Evolutionary conservation across 2,113 vertebrate genomes (phyloP).

Genomic region (Saguinus midas): DNA sequence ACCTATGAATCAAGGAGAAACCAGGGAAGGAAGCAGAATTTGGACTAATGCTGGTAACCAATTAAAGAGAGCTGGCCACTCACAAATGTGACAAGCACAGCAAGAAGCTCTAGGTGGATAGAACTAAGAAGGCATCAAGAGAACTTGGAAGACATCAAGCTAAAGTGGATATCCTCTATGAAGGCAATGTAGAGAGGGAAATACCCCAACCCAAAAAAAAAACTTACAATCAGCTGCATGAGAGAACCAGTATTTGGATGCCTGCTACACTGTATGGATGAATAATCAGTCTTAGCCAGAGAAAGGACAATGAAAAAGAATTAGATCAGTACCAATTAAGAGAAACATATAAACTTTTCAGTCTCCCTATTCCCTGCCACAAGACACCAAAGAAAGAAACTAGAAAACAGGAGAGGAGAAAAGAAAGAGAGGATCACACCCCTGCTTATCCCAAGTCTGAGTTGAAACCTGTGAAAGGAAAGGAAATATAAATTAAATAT

Average conservation of each 20-base stretch:
- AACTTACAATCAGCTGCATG: not conserved
- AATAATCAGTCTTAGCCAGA: conserved; percentile 12
- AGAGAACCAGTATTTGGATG: not conserved
- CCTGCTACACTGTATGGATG: not conserved
- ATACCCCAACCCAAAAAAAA: not conserved
- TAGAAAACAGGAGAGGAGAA: conserved; percentile 4
- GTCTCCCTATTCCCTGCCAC: not conserved
- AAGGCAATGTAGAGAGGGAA: not conserved
- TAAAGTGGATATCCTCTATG: not conserved
- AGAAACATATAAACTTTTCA: conserved; percentile 15
- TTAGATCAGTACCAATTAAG: not conserved
- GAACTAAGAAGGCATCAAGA: not conserved
- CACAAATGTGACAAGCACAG: not conserved
- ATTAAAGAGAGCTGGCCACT: not conserved
- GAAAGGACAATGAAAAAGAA: not conserved
- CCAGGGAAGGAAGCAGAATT: not conserved
- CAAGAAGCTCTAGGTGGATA: not conserved
- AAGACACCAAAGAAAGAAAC: conserved; percentile 5
- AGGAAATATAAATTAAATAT: conserved; percentile 23
- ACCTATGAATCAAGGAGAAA: conserved; percentile 16
- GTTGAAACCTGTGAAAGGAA: conserved; percentile 11
- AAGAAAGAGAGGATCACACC: not conserved
- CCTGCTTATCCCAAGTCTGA: not conserved
- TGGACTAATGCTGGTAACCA: not conserved
- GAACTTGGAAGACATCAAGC: not conserved